Evolutionary conservation across 1,140 invertebrate genomes (phyloP).

Genomic region (Bombus vancouverensis): DNA sequence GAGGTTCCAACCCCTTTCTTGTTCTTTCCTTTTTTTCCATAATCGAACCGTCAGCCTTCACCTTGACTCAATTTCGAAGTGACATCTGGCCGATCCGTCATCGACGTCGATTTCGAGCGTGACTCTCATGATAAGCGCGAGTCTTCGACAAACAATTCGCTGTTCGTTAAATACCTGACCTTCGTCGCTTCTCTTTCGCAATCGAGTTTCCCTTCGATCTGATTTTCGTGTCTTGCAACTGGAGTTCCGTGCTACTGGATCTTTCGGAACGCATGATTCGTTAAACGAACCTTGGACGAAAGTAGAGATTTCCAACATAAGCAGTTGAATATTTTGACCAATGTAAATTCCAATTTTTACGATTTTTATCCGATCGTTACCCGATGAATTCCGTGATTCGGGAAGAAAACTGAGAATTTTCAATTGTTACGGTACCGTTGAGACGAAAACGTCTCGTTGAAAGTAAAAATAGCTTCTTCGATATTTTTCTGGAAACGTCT

Average conservation of each 20-base stretch:
- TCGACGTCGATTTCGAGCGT: conserved; percentile 20
- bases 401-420: neutral
- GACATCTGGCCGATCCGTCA: neutral
- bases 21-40: neutral
- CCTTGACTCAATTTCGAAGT: conserved; percentile 35
- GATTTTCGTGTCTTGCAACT: neutral
- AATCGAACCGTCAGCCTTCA: neutral
- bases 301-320: too few species aligned
- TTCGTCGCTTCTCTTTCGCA: conserved; percentile 5
- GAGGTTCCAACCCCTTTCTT: neutral
- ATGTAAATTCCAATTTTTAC: too few species aligned
- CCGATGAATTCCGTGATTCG: too few species aligned
- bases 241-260: neutral
- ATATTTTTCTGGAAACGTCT: too few species aligned
- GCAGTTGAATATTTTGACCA: too few species aligned
- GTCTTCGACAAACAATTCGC: neutral
- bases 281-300: neutral
- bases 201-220: neutral
- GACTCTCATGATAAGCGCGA: conserved; percentile 4
- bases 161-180: neutral
- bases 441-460: too few species aligned
- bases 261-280: neutral
- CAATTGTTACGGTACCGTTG: too few species aligned
- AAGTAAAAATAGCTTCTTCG: too few species aligned
- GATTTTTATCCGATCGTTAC: too few species aligned